A percentile compares a stretch with the other conserved stretches of the same genome.
Conservation (phyloP, 2,888 invertebrate genomes). For the Ophion costatus region DNA sequence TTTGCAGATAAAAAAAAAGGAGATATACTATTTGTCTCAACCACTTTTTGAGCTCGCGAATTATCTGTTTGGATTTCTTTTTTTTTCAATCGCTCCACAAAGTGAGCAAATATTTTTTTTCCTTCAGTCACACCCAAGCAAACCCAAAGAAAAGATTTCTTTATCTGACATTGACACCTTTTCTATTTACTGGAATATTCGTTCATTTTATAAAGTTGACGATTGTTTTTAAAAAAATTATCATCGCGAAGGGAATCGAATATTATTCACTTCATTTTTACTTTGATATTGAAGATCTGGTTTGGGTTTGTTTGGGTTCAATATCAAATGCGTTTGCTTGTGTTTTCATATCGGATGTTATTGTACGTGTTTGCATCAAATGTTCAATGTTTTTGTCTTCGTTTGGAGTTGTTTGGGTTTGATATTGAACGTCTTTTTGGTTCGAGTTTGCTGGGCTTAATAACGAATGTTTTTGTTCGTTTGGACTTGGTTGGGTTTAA, state of each 20-base stretch:
- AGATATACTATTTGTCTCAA: background rate
- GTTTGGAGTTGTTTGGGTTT: too few species aligned
- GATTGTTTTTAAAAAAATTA: background rate
- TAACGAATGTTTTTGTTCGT: too few species aligned
- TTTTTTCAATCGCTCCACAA: background rate
- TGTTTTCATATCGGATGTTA: too few species aligned
- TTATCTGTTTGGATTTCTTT: background rate
- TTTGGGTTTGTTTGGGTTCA: too few species aligned
- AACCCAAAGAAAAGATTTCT: too few species aligned
- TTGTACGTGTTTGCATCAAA: too few species aligned
- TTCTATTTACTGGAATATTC: background rate
- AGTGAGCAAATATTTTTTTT: background rate
- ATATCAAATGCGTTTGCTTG: too few species aligned
- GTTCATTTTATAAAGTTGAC: background rate
- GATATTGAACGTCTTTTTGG: background rate
- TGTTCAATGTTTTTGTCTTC: too few species aligned
- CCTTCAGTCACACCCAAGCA: background rate
- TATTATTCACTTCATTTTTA: background rate
- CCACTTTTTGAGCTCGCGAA: background rate
- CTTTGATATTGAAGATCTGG: too few species aligned
- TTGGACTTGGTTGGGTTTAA: too few species aligned
- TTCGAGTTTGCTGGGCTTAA: background rate
- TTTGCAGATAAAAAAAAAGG: background rate
- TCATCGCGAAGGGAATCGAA: background rate
- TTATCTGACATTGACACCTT: background rate